Conservation (phyloP, 2,797 vertebrate genomes). For the Xiphophorus birchmanni region DNA sequence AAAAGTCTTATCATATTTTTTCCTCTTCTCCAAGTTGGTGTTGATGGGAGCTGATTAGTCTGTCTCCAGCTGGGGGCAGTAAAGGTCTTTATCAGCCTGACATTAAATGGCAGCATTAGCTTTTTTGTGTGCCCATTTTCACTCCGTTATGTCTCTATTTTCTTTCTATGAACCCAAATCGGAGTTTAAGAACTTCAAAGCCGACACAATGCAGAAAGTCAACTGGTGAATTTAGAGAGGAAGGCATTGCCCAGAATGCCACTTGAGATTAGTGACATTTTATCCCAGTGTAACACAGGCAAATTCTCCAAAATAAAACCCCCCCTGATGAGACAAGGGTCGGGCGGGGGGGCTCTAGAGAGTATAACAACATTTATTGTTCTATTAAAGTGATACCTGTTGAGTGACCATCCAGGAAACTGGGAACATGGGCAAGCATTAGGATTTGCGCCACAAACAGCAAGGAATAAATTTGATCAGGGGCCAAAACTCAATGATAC, state of each 20-base stretch:
- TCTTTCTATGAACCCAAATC: conserved; percentile 41
- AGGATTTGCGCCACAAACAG: neutral
- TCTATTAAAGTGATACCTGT: neutral
- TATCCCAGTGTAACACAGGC: neutral
- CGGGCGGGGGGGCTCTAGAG: neutral
- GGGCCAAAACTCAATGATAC: neutral
- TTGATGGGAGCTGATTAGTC: conserved; percentile 6
- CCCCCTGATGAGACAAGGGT: neutral
- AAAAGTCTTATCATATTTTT: conserved; percentile 11
- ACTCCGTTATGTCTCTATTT: conserved; percentile 57
- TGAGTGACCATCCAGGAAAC: neutral
- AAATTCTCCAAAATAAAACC: conserved; percentile 30
- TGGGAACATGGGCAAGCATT: neutral
- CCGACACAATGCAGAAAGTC: conserved; percentile 22
- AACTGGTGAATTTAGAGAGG: conserved; percentile 25
- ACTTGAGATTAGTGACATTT: conserved; percentile 30
- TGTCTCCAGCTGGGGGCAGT: conserved; percentile 69
- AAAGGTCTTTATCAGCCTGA: conserved; percentile 54
- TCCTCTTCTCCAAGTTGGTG: conserved; percentile 2
- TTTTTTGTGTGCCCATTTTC: conserved; percentile 34
- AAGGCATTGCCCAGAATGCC: conserved; percentile 42
- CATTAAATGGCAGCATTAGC: conserved; percentile 22
- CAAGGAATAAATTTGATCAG: neutral
- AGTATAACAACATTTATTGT: neutral
- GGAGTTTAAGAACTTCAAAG: conserved; percentile 22